Evolutionary conservation across 2,888 invertebrate species (phyloP), one percentile per base, ranked within the genome.

Genomic region (Caenorhabditis japonica): DNA sequence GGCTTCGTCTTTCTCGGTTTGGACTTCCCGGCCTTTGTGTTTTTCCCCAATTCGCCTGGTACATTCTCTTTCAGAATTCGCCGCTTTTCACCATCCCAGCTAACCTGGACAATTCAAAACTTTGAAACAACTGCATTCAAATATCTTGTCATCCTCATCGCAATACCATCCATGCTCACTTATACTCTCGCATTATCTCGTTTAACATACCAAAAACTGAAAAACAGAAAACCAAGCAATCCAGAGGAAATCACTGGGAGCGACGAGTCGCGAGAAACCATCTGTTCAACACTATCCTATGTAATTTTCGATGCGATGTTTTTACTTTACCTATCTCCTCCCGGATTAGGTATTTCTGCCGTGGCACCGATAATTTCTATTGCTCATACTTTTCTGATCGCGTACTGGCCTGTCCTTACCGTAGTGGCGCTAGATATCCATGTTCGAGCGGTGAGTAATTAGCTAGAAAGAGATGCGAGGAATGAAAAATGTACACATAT

Each of bases 371-470:
- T 52, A 44, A 8, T 51, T 3, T 68, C 58, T 10, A 19, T 68
- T 15, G 38, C 44, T 0, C 49, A 58, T 38, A 52, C 52, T 8
- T 68, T 58, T 30, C 15, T 68, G 23, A 68, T 58, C 2, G 56
- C 68, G 0, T 58, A 68, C 25, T 68, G 68, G 68, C 68, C 68
- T 19, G 17, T 52, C 15, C 5, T 68, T 13, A 68, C 51, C 7
- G 36, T 33, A 0, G 7, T 68, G 1, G 34, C 58, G 12, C 17
- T 59, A 13, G 52, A 68, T 47, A 43, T 68, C 30, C 68, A 58
- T 44, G 39, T 59, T 15, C 17, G 68, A 44, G 41, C 68, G 12
- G 64, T 56, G n/a, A 41, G 55, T 30, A 15, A 23, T 4, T 5
- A 4, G 30, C 5, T 7, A 30, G 30, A 30, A 30, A 30, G 30